phyloP scores from a whole-genome alignment of 2,888 invertebrate genomes.

The Helicoverpa assulta region DNA sequence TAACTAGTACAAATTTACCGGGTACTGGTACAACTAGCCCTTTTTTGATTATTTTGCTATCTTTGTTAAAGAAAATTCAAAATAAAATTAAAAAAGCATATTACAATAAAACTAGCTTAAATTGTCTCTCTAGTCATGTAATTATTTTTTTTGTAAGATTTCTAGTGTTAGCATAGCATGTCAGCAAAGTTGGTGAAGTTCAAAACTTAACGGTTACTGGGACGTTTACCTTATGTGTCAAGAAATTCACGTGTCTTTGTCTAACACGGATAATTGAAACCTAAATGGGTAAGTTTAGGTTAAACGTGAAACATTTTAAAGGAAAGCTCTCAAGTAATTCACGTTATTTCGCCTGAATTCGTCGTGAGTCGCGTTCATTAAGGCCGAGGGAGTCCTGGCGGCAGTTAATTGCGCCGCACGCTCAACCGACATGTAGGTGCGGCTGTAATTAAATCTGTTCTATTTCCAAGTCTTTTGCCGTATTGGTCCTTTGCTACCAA shows the following conservation, averaged over 20 bases:
- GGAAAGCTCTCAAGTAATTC: slow-evolving; percentile 34
- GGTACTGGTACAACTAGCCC: too few species aligned
- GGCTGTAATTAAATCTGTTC: slow-evolving; percentile 44
- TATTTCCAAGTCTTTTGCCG: slow-evolving; percentile 25
- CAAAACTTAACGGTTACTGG: too few species aligned
- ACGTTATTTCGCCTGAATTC: slow-evolving; percentile 49
- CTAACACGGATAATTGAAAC: background rate
- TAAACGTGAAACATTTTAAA: slow-evolving; percentile 31
- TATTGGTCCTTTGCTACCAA: background rate
- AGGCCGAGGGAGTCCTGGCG: slow-evolving; percentile 30
- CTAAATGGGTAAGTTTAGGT: background rate
- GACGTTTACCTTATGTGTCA: too few species aligned
- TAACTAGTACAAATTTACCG: too few species aligned
- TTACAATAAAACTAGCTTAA: too few species aligned
- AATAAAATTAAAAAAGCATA: too few species aligned
- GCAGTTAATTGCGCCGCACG: slow-evolving; percentile 54
- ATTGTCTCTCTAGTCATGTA: too few species aligned
- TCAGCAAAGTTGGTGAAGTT: too few species aligned
- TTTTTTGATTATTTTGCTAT: too few species aligned
- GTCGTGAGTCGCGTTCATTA: slow-evolving; percentile 49
- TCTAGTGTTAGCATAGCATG: too few species aligned
- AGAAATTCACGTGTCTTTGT: background rate
- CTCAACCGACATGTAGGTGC: slow-evolving; percentile 24
- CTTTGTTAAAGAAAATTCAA: too few species aligned
- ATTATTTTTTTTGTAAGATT: too few species aligned